phyloP scores from a whole-genome alignment of 2,888 invertebrate species.

The Boloria selene region DNA sequence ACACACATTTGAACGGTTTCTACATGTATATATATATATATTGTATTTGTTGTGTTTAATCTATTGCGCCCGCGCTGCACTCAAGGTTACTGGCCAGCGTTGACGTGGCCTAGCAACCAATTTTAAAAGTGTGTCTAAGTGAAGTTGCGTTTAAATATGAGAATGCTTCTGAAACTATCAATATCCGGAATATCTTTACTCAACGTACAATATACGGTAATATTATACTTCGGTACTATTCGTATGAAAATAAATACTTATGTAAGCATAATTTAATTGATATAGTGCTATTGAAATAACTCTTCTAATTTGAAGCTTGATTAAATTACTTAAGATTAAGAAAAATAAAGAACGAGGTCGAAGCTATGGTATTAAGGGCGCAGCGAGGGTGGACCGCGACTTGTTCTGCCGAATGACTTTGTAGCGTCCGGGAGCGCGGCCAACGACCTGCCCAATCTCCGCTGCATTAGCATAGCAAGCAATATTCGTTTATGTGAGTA shows the following conservation, averaged over 20 bases:
- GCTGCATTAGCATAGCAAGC: slow-evolving; percentile 82
- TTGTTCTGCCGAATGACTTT: slow-evolving; percentile 78
- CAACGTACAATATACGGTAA: no score
- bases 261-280: no score
- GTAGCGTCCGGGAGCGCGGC: slow-evolving; percentile 78
- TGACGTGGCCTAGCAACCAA: slow-evolving; percentile 63
- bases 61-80: slow-evolving; percentile 64
- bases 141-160: slow-evolving; percentile 44
- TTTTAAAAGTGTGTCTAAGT: slow-evolving; percentile 61
- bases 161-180: no score
- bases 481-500: slow-evolving; percentile 72
- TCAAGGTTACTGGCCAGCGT: slow-evolving; percentile 75
- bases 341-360: slow-evolving; percentile 8
- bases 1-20: slow-evolving; percentile 40
- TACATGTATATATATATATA: slow-evolving; percentile 30
- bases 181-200: no score
- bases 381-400: slow-evolving; percentile 66
- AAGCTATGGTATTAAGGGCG: slow-evolving; percentile 50
- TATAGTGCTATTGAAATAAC: no score
- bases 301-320: no score
- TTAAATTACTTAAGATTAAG: no score
- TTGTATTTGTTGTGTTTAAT: slow-evolving; percentile 55
- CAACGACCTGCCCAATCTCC: slow-evolving; percentile 83
- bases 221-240: no score
- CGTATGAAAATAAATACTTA: no score